Evolutionary conservation across 2,113 vertebrate species (phyloP).

Genomic region (Tor tambroides): DNA sequence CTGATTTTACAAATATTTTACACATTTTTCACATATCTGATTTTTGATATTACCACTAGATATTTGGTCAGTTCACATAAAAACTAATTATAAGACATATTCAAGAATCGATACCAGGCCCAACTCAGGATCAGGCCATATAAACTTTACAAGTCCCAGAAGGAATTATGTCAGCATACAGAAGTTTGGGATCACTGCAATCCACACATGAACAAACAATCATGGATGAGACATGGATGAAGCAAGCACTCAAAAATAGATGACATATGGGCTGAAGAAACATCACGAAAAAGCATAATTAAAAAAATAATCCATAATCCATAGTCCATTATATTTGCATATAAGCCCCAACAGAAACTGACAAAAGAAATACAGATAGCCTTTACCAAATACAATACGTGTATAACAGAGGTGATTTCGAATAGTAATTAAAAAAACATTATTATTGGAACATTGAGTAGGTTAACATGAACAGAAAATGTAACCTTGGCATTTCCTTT

Average conservation of each 20-base stretch:
- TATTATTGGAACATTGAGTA: constrained; percentile 5
- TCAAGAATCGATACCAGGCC: not conserved
- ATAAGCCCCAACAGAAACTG: not conserved
- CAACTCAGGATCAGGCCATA: not conserved
- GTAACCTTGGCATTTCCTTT: not conserved
- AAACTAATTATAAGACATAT: not conserved
- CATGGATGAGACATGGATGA: not conserved
- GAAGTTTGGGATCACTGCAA: not conserved
- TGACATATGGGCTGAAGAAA: not conserved
- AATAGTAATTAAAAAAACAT: not conserved
- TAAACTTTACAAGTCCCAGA: not conserved
- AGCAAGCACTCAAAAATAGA: not conserved
- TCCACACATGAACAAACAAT: not conserved
- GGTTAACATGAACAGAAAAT: constrained; percentile 5
- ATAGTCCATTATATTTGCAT: not conserved
- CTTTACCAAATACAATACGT: not conserved
- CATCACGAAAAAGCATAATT: not conserved
- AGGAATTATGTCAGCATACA: not conserved
- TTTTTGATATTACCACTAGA: not conserved
- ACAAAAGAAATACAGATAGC: not conserved
- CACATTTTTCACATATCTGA: too few species aligned
- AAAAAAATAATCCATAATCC: not conserved
- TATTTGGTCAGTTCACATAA: not conserved
- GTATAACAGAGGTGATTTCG: not conserved
- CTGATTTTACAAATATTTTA: too few species aligned